Evolutionary conservation across 2,888 invertebrate genomes (phyloP).

Genomic region (Dioctria linearis): DNA sequence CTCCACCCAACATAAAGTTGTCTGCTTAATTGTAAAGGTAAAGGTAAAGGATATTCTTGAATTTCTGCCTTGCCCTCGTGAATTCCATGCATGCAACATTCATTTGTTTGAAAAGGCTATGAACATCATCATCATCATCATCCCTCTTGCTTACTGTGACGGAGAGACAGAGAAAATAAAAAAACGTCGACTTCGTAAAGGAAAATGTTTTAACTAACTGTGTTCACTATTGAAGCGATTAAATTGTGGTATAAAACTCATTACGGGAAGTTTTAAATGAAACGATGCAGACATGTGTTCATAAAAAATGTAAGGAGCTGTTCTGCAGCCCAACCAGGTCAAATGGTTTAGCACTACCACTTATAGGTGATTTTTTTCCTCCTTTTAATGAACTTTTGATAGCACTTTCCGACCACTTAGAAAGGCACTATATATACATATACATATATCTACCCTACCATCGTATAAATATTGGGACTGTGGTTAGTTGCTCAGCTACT

Average conservation of each 20-base stretch:
- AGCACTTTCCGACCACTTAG: neutral
- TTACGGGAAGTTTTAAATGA: conserved; percentile 13
- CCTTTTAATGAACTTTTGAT: neutral
- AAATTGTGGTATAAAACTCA: conserved; percentile 42
- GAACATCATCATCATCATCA: neutral
- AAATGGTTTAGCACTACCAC: conserved; percentile 4
- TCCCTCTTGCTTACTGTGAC: neutral
- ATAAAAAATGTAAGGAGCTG: conserved; percentile 26
- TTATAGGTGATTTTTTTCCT: neutral
- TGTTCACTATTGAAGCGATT: conserved; percentile 35
- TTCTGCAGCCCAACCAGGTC: conserved; percentile 21
- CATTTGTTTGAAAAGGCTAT: conserved; percentile 17
- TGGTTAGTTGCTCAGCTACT: neutral
- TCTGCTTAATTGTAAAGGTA: conserved; percentile 27
- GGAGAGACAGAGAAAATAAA: neutral
- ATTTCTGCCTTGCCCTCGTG: neutral
- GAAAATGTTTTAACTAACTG: conserved; percentile 37
- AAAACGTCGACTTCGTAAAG: neutral
- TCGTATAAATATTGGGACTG: neutral
- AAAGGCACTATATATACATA: too few species aligned
- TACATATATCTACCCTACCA: neutral
- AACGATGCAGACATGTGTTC: conserved; percentile 26
- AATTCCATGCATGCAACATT: neutral
- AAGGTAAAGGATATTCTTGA: neutral
- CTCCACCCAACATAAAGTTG: conserved; percentile 12